Conservation (phyloP, 1,140 invertebrate species). For the Conopomorpha cramerella region DNA sequence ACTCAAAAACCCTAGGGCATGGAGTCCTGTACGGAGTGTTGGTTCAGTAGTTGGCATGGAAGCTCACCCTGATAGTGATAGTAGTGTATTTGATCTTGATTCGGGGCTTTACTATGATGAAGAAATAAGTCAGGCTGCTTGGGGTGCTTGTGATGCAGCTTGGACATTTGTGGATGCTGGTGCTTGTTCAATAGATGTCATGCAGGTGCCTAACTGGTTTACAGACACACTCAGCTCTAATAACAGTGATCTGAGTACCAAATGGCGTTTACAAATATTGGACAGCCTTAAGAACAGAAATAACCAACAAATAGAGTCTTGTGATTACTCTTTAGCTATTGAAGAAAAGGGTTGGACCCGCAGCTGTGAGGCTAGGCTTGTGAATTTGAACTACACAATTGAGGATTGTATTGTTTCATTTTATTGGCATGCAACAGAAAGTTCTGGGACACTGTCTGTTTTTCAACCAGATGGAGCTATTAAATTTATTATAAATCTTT, state of each 20-base stretch:
- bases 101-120: slow-evolving; percentile 79
- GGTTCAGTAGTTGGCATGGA: slow-evolving; percentile 79
- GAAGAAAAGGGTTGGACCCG: slow-evolving; percentile 85
- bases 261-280: slow-evolving; percentile 77
- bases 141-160: slow-evolving; percentile 75
- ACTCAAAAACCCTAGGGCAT: slow-evolving; percentile 75
- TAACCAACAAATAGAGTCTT: slow-evolving; percentile 56
- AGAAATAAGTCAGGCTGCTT: slow-evolving; percentile 68
- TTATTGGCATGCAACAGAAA: slow-evolving; percentile 71
- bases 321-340: slow-evolving; percentile 72
- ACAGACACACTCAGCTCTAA: slow-evolving; percentile 60
- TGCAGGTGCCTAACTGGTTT: slow-evolving; percentile 78
- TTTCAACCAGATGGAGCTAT: slow-evolving; percentile 76
- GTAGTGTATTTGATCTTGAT: slow-evolving; percentile 77
- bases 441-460: slow-evolving; percentile 76
- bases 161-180: slow-evolving; percentile 82
- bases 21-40: slow-evolving; percentile 81
- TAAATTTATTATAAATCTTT: slow-evolving; percentile 67
- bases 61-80: slow-evolving; percentile 80
- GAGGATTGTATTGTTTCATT: slow-evolving; percentile 80
- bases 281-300: slow-evolving; percentile 69
- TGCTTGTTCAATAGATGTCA: slow-evolving; percentile 72
- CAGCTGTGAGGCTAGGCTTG: slow-evolving; percentile 73
- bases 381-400: slow-evolving; percentile 64
- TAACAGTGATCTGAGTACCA: slow-evolving; percentile 69